Conservation (phyloP, 2,888 invertebrate species). For the Physocephala rufipes region DNA sequence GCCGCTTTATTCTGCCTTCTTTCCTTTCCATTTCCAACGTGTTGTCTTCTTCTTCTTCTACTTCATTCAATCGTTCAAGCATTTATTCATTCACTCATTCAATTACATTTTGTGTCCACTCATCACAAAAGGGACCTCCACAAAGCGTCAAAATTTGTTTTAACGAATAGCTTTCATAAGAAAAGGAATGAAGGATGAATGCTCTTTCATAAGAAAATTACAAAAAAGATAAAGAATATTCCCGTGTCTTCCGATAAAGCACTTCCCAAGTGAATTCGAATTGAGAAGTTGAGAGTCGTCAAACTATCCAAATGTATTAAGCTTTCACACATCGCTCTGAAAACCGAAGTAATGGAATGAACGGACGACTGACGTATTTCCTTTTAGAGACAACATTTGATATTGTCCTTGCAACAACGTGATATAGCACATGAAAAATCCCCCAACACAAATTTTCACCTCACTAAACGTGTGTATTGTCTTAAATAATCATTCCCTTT, state of each 20-base stretch:
- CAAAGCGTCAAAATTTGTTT: slow-evolving; percentile 49
- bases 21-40: not conserved
- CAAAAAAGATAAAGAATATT: slow-evolving; percentile 13
- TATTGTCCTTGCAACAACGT: slow-evolving; percentile 45
- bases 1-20: not conserved
- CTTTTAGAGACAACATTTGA: slow-evolving; percentile 37
- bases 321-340: slow-evolving; percentile 25
- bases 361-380: not conserved
- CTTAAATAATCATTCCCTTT: slow-evolving; percentile 27
- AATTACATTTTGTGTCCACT: slow-evolving; percentile 51
- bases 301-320: slow-evolving; percentile 48
- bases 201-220: slow-evolving; percentile 18
- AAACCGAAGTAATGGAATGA: not conserved
- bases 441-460: slow-evolving; percentile 34
- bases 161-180: slow-evolving; percentile 38
- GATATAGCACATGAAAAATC: slow-evolving; percentile 46
- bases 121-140: slow-evolving; percentile 52
- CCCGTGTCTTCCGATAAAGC: slow-evolving; percentile 45
- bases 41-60: slow-evolving; percentile 26
- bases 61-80: slow-evolving; percentile 10
- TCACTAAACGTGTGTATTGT: slow-evolving; percentile 1
- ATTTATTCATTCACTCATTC: slow-evolving; percentile 43
- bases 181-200: too few species aligned
- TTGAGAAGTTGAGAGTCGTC: slow-evolving; percentile 48
- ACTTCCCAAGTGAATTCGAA: slow-evolving; percentile 44